Evolutionary conservation across 2,888 invertebrate species (phyloP), one percentile per base, ranked within the genome.

Genomic region (Phortica okadai): DNA sequence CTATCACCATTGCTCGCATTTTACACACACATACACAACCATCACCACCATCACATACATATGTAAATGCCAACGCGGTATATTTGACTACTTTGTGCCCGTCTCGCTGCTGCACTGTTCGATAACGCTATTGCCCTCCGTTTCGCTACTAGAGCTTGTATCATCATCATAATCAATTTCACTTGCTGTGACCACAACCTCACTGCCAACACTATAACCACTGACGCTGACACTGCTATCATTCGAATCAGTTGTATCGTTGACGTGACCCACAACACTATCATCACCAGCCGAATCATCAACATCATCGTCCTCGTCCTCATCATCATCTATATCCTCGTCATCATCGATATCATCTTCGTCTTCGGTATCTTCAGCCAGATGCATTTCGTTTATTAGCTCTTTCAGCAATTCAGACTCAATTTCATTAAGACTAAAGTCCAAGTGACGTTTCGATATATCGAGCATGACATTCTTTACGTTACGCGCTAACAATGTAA

Each of bases 391-490:
- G 10, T 86, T 86, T 77, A 91, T 87, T 45, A 91, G 78, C 73
- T 91, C 91, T 74, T 86, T 87, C 14, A 91, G 80, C 64, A 91
- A 75, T 74, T 91, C 90, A 58, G 88, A 87, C 82, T 91, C 91
- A 54, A 91, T 88, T 69, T 88, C 87, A 25, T 79, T 78, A 54
- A 91, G 80, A 44, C 89, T 89, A 33, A 91, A 79, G 56, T 87
- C 85, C 75, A 91, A 81, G 77, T 89, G 85, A 21, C 87, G 86
- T 74, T 91, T 90, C 41, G 72, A 87, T 2, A 89, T 81, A 80
- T 88, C 88, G 54, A 89, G 77, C 5, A 88, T 77, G 1, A 89
- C 88, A 80, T 90, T 90, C 78, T 91, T 89, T 3, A 91, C 79
- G 78, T 91, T 90, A 14, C 84, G 83, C 6, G 90, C 89, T 72